Evolutionary conservation across 1,140 invertebrate species (phyloP).

Genomic region (Geopemphigus sp.): DNA sequence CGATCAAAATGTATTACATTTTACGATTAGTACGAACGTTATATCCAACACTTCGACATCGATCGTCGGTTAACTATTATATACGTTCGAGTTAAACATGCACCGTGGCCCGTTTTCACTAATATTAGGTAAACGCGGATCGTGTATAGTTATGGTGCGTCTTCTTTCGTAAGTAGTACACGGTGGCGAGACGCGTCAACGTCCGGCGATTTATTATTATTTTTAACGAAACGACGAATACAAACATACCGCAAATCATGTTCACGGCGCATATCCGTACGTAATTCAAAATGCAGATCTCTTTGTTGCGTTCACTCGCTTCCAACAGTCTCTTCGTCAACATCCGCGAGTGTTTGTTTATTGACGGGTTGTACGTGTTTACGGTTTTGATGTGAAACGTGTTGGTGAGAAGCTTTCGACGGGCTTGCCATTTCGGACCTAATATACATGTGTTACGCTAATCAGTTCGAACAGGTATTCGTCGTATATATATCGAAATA

Average conservation of each 20-base stretch:
- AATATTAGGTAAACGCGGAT: too few relatives aligned
- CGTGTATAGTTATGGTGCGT: too few relatives aligned
- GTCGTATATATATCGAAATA: not conserved
- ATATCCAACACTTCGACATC: too few relatives aligned
- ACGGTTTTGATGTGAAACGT: conserved; percentile 70
- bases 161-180: too few relatives aligned
- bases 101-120: too few relatives aligned
- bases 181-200: too few relatives aligned
- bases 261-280: conserved; percentile 77
- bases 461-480: not conserved
- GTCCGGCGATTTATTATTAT: too few relatives aligned
- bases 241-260: conserved; percentile 75
- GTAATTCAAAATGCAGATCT: conserved; percentile 72
- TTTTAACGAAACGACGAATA: too few relatives aligned
- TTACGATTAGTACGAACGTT: too few relatives aligned
- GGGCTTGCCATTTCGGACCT: conserved; percentile 61
- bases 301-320: not conserved
- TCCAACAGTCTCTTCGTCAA: conserved; percentile 64
- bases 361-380: conserved; percentile 65
- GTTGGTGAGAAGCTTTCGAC: conserved; percentile 66
- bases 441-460: not conserved
- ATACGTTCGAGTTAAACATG: too few relatives aligned
- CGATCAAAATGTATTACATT: too few relatives aligned
- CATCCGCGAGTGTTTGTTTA: conserved; percentile 60
- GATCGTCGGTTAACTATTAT: too few relatives aligned